A percentile compares a stretch with the other conserved stretches of the same genome.
Evolutionary conservation across 2,113 vertebrate genomes (phyloP).

Genomic region (Aythya baeri): DNA sequence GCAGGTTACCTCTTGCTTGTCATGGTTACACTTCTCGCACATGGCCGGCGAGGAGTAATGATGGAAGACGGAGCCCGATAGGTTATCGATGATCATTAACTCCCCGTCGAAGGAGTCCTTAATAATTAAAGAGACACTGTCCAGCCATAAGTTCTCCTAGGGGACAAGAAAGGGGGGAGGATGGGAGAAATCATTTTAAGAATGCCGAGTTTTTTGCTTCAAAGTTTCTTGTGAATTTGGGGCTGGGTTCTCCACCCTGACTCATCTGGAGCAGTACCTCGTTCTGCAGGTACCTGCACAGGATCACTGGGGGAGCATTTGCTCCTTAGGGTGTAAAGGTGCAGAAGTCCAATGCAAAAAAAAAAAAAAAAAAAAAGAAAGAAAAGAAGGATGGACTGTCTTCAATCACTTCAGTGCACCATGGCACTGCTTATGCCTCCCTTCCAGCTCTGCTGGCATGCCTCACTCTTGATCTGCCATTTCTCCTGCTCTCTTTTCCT

Average conservation of each 20-base stretch:
- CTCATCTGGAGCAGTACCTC: constrained; percentile 47
- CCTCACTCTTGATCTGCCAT: background rate
- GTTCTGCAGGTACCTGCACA: constrained; percentile 32
- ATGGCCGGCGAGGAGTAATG: constrained; percentile 93
- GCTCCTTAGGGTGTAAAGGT: background rate
- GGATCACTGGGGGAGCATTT: background rate
- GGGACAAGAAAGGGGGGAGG: constrained; percentile 83
- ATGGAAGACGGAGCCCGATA: constrained; percentile 98
- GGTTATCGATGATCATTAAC: constrained; percentile 99
- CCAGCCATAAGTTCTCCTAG: constrained; percentile 99
- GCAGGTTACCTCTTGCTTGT: constrained; percentile 91
- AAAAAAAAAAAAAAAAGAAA: background rate
- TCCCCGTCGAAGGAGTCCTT: constrained; percentile 98
- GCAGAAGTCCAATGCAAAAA: background rate
- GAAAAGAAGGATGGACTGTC: background rate
- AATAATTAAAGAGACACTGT: constrained; percentile 99
- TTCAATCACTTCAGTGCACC: constrained; percentile 21
- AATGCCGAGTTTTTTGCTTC: constrained; percentile 46
- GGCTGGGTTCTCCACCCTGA: constrained; percentile 58
- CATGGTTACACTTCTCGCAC: constrained; percentile 90
- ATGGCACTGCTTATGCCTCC: background rate
- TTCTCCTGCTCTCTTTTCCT: constrained; percentile 26
- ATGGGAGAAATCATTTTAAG: constrained; percentile 79
- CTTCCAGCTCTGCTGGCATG: constrained; percentile 24
- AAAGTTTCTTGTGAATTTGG: constrained; percentile 55